These are phyloP conservation scores for Silurus aristotelis DNA, from an alignment of 2,797 vertebrate species.

Conservation along the genomic window DNA sequence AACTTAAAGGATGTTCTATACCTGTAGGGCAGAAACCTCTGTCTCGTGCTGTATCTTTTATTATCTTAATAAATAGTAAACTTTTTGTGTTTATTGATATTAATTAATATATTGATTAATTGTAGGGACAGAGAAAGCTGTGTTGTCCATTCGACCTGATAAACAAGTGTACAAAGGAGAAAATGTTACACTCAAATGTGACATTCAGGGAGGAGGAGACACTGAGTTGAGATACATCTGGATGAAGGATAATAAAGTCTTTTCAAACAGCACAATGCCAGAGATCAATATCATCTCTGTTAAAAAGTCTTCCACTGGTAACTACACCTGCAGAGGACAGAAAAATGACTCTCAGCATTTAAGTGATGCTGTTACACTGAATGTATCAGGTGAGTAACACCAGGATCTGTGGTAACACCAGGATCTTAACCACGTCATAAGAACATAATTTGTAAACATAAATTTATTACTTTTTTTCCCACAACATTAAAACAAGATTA, in stretches of 20 bases:
- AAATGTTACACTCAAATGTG: not conserved
- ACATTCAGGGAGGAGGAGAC: not conserved
- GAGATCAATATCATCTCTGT: not conserved
- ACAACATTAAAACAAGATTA: too few species aligned
- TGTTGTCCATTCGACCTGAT: not conserved
- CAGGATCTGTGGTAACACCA: not conserved
- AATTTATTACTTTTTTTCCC: too few species aligned
- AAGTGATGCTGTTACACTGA: not conserved
- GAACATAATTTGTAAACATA: too few species aligned
- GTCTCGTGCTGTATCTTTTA: too few species aligned
- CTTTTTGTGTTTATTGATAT: not conserved
- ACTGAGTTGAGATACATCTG: not conserved
- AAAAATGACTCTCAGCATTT: not conserved
- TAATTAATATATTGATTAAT: not conserved
- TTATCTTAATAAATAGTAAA: too few species aligned
- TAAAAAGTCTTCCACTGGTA: not conserved
- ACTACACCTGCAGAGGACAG: not conserved
- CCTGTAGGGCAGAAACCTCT: too few species aligned
- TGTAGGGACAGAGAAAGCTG: not conserved
- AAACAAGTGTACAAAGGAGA: not conserved
- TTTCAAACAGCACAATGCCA: not conserved
- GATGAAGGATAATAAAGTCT: not conserved
- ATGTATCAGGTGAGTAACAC: constrained; percentile 5
- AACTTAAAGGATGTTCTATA: too few species aligned
- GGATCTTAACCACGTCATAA: not conserved